Evolutionary conservation across 2,797 vertebrate species (phyloP).

Genomic region (Cyprinella venusta): DNA sequence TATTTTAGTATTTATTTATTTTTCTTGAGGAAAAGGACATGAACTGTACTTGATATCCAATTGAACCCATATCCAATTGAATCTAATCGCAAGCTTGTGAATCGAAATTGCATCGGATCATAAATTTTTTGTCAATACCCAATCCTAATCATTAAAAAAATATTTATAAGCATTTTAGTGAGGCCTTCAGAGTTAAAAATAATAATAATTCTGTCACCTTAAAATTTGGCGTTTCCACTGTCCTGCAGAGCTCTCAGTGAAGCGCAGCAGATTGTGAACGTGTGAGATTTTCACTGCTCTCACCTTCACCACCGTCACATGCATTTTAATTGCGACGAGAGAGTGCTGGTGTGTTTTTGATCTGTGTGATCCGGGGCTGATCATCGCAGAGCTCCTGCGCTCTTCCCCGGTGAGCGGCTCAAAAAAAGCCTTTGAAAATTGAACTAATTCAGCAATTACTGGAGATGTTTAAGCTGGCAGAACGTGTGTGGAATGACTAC

Average conservation of each 20-base stretch:
- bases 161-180: not conserved
- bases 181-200: no score
- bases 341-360: conserved; percentile 56
- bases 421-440: conserved; percentile 70
- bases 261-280: not conserved
- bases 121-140: not conserved
- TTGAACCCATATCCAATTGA: not conserved
- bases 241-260: not conserved
- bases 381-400: conserved; percentile 12
- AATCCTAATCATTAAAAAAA: not conserved
- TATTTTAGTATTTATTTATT: no score
- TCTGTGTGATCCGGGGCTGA: conserved; percentile 59
- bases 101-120: not conserved
- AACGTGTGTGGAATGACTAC: conserved; percentile 63
- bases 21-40: not conserved
- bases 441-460: conserved; percentile 70
- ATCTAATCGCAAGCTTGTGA: not conserved
- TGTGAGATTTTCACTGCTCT: conserved; percentile 4
- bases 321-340: conserved; percentile 58
- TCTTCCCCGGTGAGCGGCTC: conserved; percentile 56
- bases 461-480: conserved; percentile 58
- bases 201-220: no score
- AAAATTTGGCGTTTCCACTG: not conserved
- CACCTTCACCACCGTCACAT: conserved; percentile 32
- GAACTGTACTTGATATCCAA: not conserved